phyloP scores from a whole-genome alignment of 2,797 vertebrate genomes.

The Acanthurus lineatus region DNA sequence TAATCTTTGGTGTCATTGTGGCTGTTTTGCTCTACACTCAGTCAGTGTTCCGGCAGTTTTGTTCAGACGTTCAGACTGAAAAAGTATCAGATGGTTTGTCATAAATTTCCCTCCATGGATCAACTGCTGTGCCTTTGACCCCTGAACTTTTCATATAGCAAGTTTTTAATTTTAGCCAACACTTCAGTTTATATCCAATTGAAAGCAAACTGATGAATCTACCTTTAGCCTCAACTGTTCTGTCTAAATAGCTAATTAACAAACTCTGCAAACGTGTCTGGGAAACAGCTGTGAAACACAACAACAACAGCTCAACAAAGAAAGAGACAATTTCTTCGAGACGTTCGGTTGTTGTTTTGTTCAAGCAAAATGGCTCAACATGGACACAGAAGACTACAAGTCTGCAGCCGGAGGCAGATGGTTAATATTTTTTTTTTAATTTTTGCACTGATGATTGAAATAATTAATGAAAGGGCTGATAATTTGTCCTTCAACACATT shows the following conservation, averaged over 20 bases:
- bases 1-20: neutral
- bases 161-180: no score
- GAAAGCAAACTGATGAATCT: neutral
- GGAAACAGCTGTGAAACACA: neutral
- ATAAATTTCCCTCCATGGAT: no score
- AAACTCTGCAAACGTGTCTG: neutral
- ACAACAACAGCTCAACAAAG: neutral
- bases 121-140: no score
- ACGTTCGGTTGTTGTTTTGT: neutral
- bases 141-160: no score
- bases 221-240: neutral
- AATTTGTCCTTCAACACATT: neutral
- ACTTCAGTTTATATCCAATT: no score
- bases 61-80: no score
- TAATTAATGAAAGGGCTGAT: neutral
- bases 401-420: conserved; percentile 2
- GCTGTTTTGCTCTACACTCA: neutral
- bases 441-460: neutral
- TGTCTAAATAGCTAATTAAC: neutral
- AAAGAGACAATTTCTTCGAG: neutral
- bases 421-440: neutral
- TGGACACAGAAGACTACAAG: no score
- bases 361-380: neutral
- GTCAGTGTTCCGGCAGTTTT: neutral
- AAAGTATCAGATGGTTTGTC: no score